Conservation (phyloP, 1,140 invertebrate genomes). For the Drosophila nannoptera region DNA sequence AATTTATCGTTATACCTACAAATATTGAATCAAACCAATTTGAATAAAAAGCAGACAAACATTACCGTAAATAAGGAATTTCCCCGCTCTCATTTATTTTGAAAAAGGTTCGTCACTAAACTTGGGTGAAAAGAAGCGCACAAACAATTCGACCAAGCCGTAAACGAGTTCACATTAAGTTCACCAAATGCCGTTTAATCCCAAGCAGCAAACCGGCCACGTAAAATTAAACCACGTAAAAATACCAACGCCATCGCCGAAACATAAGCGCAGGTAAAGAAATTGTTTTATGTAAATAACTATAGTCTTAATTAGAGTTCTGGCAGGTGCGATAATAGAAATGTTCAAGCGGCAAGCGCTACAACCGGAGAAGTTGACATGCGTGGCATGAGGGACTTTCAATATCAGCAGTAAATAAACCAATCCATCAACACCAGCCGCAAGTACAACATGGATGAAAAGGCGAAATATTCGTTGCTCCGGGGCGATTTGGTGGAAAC, state of each 20-base stretch:
- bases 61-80: no score
- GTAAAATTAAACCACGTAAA: slow-evolving; percentile 42
- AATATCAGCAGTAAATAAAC: slow-evolving; percentile 19
- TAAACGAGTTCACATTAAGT: not conserved
- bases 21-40: not conserved
- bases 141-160: not conserved
- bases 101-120: no score
- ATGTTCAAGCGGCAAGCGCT: slow-evolving; percentile 44
- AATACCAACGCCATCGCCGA: not conserved
- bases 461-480: slow-evolving; percentile 76
- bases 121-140: slow-evolving; percentile 12
- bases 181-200: slow-evolving; percentile 33
- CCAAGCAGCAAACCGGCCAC: slow-evolving; percentile 51
- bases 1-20: not conserved
- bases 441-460: slow-evolving; percentile 70
- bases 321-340: slow-evolving; percentile 17
- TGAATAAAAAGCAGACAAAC: not conserved
- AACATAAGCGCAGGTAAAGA: slow-evolving; percentile 20
- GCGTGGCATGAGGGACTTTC: slow-evolving; percentile 27
- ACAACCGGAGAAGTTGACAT: slow-evolving; percentile 24
- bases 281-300: slow-evolving; percentile 25
- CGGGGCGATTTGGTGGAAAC: slow-evolving; percentile 74
- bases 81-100: no score
- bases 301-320: slow-evolving; percentile 20
- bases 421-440: slow-evolving; percentile 12